Conservation (phyloP, 2,113 vertebrate genomes). For the Puma concolor region DNA sequence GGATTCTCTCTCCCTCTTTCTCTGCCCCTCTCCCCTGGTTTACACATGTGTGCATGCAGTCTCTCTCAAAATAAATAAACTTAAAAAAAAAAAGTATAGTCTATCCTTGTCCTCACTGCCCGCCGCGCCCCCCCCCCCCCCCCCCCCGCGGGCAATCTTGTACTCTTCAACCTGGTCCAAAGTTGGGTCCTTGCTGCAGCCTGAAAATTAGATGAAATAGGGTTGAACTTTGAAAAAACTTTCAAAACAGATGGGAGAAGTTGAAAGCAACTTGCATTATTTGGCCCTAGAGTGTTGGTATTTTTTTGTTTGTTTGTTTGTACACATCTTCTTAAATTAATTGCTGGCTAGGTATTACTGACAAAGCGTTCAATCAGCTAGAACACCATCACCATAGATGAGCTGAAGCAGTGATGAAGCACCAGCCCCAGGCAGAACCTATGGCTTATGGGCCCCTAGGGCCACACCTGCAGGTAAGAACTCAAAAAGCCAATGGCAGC, state of each 20-base stretch:
- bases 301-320: not conserved
- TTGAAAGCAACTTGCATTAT: not conserved
- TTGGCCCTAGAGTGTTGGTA: not conserved
- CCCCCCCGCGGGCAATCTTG: not conserved
- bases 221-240: not conserved
- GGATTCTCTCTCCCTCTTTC: too few relatives aligned
- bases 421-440: not conserved
- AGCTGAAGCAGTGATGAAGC: not conserved
- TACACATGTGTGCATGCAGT: too few relatives aligned
- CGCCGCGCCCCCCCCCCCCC: fast-evolving
- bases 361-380: not conserved
- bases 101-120: not conserved
- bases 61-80: not conserved
- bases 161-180: not conserved
- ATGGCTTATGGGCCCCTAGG: not conserved
- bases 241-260: not conserved
- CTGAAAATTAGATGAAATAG: not conserved
- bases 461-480: not conserved
- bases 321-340: not conserved
- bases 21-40: too few relatives aligned
- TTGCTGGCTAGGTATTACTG: not conserved
- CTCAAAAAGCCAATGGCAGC: not conserved
- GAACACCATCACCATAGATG: not conserved
- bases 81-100: not conserved
- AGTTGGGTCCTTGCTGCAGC: not conserved